A percentile compares a stretch with the other conserved stretches of the same genome.
These are phyloP conservation scores for Jaculus jaculus DNA, from an alignment of 2,113 vertebrate species.

Conservation along the genomic window DNA sequence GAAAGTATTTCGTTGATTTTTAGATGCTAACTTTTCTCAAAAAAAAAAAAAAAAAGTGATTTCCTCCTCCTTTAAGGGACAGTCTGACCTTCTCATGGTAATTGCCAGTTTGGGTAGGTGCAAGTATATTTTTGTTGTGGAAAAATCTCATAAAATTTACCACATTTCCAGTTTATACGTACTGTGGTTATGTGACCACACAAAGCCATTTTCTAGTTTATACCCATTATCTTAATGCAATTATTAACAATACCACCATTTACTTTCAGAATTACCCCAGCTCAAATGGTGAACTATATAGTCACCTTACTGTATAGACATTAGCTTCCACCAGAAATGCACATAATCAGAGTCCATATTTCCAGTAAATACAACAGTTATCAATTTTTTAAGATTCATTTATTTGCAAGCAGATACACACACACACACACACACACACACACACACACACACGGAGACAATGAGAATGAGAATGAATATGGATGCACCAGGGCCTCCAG, in stretches of 20 bases:
- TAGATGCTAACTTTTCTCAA: constrained; percentile 7
- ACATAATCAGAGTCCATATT: not conserved
- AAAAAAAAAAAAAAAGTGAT: not conserved
- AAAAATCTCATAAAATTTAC: not conserved
- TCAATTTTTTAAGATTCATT: not conserved
- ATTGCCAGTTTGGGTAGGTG: not conserved
- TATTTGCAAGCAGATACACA: no score
- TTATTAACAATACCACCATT: constrained; percentile 13
- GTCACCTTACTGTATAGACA: not conserved
- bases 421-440: no score
- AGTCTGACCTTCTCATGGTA: not conserved
- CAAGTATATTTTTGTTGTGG: not conserved
- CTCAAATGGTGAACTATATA: not conserved
- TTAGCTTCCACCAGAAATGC: not conserved
- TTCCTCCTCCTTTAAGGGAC: not conserved
- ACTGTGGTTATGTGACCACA: not conserved
- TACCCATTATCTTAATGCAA: not conserved
- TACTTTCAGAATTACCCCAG: not conserved
- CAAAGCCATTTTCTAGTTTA: not conserved
- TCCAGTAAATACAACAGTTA: not conserved
- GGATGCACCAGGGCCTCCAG: no score
- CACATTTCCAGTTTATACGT: not conserved
- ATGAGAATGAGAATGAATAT: no score
- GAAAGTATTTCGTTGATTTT: not conserved
- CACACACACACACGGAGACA: no score